Conservation (phyloP, 2,797 vertebrate genomes). For the Tolypeutes matacus region DNA sequence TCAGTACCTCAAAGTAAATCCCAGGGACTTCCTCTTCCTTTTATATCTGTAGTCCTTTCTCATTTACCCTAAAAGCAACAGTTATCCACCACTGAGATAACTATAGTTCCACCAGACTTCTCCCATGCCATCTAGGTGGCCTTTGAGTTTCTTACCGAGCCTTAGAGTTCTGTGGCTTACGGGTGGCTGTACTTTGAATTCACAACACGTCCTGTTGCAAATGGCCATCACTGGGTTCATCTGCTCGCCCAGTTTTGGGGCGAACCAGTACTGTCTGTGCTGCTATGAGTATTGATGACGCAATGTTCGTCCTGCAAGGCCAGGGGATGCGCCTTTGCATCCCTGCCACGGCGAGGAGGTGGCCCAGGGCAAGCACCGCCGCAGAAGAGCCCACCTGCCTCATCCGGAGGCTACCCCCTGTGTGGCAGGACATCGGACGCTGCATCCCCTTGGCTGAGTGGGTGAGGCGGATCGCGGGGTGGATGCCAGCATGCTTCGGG, state of each 20-base stretch:
- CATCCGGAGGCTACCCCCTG: too few species aligned
- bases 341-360: too few species aligned
- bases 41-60: not conserved
- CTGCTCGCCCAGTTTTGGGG: accelerated
- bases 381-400: too few species aligned
- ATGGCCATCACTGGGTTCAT: accelerated
- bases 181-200: not conserved
- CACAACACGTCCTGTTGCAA: accelerated
- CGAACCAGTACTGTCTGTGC: not conserved
- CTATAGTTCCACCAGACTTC: not conserved
- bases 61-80: not conserved
- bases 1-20: not conserved
- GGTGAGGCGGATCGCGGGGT: too few species aligned
- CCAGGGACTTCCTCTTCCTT: not conserved
- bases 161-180: accelerated
- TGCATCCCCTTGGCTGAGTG: too few species aligned
- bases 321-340: too few species aligned
- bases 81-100: not conserved
- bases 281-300: too few species aligned
- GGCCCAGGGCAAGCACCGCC: too few species aligned
- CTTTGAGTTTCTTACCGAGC: not conserved
- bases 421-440: too few species aligned
- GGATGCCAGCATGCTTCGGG: too few species aligned
- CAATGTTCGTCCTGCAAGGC: too few species aligned
- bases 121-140: not conserved